Base-by-base conservation (phyloP, 2,888 invertebrate species). In the Rotaria sp. region DNA sequence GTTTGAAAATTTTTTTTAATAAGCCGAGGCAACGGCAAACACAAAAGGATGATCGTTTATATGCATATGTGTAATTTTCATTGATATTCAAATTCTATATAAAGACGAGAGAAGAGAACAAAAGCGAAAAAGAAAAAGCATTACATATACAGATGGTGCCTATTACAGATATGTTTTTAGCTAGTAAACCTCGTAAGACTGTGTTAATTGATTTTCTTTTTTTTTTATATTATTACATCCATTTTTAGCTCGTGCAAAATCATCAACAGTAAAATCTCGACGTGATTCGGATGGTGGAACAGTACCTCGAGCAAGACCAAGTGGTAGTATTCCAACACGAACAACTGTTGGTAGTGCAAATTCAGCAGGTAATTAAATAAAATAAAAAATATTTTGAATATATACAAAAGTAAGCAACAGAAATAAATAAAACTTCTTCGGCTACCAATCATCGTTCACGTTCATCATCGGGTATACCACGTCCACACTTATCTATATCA, bases 121-220 rank as follows among this genome's bases (percentile, higher is more conserved):
- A 41, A 45, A 38, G 10, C 13, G 21, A 45, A 15, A 45, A 41
- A 24, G 13, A n/a, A 80, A 10, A 26, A 26, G 1, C 41, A 45
- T 67, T 18, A 67, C 21, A 67, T 67, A 0, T 35, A 8, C 67
- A 35, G 24, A 35, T 35, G 30, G 4, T 80, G 45, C 80, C 45
- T 5, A 45, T 80, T 5, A 45, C 45, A 45, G 45, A 80, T 4
- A 80, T 80, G 80, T 45, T 45, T 80, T 45, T 45, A 13, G 45
- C 80, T 41, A 45, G 45, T 80, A 80, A 80, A 80, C 80, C 80
- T 41, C 80, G 80, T 80, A 80, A 80, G 80, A n/a, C 11, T 13
- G 45, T 13, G 26, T 26, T 45, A 45, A 41, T 41, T 80, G 41
- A 45, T 24, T 41, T 45, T 26, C 0, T 74, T 38, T 38, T 41